These are phyloP conservation scores for Zosterops lateralis DNA, from an alignment of 2,113 vertebrate genomes.

Conservation along the genomic window DNA sequence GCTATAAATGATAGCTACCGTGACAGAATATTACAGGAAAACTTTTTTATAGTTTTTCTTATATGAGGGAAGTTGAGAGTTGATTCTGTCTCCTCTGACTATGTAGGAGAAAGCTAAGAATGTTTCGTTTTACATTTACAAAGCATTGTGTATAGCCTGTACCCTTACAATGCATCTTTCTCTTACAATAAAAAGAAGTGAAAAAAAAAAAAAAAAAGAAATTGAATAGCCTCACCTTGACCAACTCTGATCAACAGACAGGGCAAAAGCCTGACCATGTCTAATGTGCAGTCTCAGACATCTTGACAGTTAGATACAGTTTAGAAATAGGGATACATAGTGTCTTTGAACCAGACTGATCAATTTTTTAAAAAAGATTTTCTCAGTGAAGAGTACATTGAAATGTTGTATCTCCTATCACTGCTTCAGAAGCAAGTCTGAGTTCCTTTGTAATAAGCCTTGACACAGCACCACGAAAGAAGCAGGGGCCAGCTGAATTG, in stretches of 20 bases:
- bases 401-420: background rate
- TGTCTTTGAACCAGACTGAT: background rate
- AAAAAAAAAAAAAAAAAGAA: background rate
- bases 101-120: background rate
- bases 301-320: background rate
- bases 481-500: background rate
- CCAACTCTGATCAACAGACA: constrained; percentile 1
- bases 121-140: background rate
- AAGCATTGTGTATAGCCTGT: background rate
- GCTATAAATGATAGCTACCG: background rate
- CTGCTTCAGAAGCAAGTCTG: constrained; percentile 9
- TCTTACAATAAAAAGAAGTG: background rate
- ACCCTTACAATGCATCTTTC: background rate
- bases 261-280: constrained; percentile 22
- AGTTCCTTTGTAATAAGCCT: background rate
- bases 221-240: constrained; percentile 18
- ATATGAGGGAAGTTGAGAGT: background rate
- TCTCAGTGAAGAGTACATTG: background rate
- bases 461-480: background rate
- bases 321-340: background rate
- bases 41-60: background rate
- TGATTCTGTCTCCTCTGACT: background rate
- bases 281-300: constrained; percentile 38
- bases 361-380: background rate
- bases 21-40: background rate